These are phyloP conservation scores for Tokudaia muenninki DNA, from an alignment of 2,797 vertebrate species.

Conservation along the genomic window DNA sequence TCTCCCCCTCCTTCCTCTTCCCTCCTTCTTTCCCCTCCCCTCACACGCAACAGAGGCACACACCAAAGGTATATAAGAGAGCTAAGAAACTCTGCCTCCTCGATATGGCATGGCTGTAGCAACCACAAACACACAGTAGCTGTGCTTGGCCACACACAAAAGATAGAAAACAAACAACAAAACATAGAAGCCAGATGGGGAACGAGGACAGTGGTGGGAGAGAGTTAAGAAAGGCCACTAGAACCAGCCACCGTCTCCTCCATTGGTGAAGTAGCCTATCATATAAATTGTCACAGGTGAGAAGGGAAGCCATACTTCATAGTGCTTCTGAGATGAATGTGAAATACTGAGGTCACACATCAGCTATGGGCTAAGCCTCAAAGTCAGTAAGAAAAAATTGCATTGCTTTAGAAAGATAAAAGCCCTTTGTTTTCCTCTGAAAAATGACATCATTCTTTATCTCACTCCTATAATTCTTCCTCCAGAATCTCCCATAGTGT, in stretches of 20 bases:
- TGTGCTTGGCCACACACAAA: not conserved
- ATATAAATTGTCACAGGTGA: not conserved
- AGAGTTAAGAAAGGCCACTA: not conserved
- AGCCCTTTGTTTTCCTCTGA: not conserved
- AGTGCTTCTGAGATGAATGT: not conserved
- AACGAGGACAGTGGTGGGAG: too few relatives aligned
- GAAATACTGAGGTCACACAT: not conserved
- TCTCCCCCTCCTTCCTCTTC: rapidly evolving
- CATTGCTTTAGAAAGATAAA: not conserved
- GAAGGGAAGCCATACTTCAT: not conserved
- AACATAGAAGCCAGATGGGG: not conserved
- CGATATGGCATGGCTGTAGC: not conserved
- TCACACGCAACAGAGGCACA: not conserved
- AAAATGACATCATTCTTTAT: not conserved
- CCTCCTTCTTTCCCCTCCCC: not conserved
- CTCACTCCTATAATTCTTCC: not conserved
- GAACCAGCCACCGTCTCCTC: too few relatives aligned
- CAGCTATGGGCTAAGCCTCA: not conserved
- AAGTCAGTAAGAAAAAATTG: not conserved
- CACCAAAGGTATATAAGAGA: not conserved
- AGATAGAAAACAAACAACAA: not conserved
- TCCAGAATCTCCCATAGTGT: not conserved
- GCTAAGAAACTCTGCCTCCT: not conserved
- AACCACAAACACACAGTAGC: not conserved
- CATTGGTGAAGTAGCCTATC: not conserved